A percentile compares a stretch with the other conserved stretches of the same genome.
phyloP scores from a whole-genome alignment of 92 coral and sea anemone species.

The Epizoanthus ramosus region DNA sequence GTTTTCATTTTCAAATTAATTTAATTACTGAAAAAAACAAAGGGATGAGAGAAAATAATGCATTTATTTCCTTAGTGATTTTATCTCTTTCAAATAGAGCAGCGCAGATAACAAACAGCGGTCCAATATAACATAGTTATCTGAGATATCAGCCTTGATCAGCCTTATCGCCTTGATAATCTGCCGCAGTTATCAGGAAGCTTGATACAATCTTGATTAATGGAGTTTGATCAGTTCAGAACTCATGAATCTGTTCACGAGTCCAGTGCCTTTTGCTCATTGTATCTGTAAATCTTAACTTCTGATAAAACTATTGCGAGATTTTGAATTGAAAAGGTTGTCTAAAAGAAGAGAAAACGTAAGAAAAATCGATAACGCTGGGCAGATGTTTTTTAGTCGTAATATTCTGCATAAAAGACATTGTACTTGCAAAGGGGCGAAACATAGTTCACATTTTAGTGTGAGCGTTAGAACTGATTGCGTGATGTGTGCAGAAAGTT shows the following conservation, averaged over 20 bases:
- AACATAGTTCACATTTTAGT: not conserved
- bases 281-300: not conserved
- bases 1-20: not conserved
- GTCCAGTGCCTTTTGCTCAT: not conserved
- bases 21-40: constrained; percentile 3
- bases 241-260: constrained; percentile 16
- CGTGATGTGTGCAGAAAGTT: constrained; percentile 11
- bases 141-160: not conserved
- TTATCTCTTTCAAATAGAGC: constrained; percentile 6
- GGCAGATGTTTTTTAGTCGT: not conserved
- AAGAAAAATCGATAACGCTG: not conserved
- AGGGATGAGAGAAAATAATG: constrained; percentile 1
- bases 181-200: not conserved
- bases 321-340: not conserved
- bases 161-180: constrained; percentile 28
- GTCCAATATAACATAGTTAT: constrained; percentile 19
- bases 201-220: not conserved
- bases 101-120: not conserved
- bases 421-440: not conserved
- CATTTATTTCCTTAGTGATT: constrained; percentile 3
- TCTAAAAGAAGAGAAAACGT: too few relatives aligned
- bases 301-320: not conserved
- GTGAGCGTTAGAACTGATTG: not conserved
- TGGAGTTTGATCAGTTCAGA: not conserved
- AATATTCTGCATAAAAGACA: not conserved